Conservation (phyloP, 1,140 invertebrate species). For the Archegozetes longisetosus region DNA sequence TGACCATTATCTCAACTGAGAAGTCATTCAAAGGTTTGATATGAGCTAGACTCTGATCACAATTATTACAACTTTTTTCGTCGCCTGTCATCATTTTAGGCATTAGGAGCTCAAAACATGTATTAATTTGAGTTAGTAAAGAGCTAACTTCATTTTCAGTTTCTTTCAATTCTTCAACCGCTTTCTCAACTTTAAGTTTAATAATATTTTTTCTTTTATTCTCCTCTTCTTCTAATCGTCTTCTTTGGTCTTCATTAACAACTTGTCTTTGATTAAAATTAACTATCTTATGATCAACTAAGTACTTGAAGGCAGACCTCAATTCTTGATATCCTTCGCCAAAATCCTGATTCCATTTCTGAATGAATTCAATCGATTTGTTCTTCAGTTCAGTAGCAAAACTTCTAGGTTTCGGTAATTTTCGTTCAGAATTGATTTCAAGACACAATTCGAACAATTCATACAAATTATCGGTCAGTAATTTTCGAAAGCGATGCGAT, state of each 20-base stretch:
- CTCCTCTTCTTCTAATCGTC: constrained; percentile 22
- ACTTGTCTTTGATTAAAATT: constrained; percentile 9
- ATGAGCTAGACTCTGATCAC: not conserved
- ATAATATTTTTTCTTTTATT: constrained; percentile 21
- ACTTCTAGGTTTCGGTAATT: constrained; percentile 35
- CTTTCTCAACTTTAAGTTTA: constrained; percentile 24
- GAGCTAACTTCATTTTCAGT: constrained; percentile 14
- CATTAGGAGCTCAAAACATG: constrained; percentile 30
- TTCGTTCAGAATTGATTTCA: constrained; percentile 31
- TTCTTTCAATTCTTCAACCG: constrained; percentile 11
- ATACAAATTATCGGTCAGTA: constrained; percentile 35
- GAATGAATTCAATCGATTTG: constrained; percentile 30
- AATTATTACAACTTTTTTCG: constrained; percentile 13
- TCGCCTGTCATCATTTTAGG: constrained; percentile 22
- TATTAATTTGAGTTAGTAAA: constrained; percentile 27
- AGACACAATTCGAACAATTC: constrained; percentile 32
- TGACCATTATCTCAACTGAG: constrained; percentile 7
- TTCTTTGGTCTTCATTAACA: constrained; percentile 18
- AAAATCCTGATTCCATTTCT: constrained; percentile 37
- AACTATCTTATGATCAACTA: constrained; percentile 28
- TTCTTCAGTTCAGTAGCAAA: constrained; percentile 33
- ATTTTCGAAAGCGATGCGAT: constrained; percentile 37
- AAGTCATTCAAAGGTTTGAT: constrained; percentile 6
- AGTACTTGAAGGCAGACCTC: constrained; percentile 33
- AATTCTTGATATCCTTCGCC: constrained; percentile 35